A percentile compares a stretch with the other conserved stretches of the same genome.
Evolutionary conservation across 2,888 invertebrate species (phyloP).

Genomic region (Drosophila meridiana): DNA sequence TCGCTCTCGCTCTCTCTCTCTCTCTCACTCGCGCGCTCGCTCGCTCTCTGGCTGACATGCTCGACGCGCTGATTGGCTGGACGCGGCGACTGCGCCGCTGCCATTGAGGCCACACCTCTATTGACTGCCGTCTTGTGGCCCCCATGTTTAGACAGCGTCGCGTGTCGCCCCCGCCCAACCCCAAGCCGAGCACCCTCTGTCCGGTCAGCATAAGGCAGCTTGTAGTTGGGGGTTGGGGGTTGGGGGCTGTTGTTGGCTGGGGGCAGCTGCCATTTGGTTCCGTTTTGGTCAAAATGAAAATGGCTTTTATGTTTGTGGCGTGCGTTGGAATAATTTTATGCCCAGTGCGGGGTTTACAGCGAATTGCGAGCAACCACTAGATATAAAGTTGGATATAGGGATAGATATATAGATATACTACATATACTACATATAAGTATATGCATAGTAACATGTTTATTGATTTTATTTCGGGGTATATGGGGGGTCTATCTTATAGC

Average conservation of each 20-base stretch:
- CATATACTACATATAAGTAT: constrained; percentile 14
- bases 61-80: constrained; percentile 68
- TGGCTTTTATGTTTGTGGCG: constrained; percentile 77
- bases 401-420: background rate
- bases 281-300: constrained; percentile 72
- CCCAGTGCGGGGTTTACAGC: constrained; percentile 51
- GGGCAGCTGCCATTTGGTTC: constrained; percentile 27
- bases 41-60: constrained; percentile 25
- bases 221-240: constrained; percentile 1
- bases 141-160: constrained; percentile 56
- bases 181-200: constrained; percentile 12
- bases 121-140: constrained; percentile 58
- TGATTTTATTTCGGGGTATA: constrained; percentile 51
- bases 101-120: constrained; percentile 75
- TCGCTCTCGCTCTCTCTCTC: background rate
- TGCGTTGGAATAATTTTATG: constrained; percentile 73
- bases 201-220: constrained; percentile 15
- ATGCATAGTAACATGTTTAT: constrained; percentile 65
- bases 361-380: constrained; percentile 47
- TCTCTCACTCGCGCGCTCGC: constrained; percentile 23
- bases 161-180: constrained; percentile 38
- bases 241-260: constrained; percentile 2
- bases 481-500: constrained; percentile 4
- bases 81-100: constrained; percentile 73
- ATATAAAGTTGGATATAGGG: constrained; percentile 18